Evolutionary conservation across 2,113 vertebrate species (phyloP).

Genomic region (Alexandromys fortis): DNA sequence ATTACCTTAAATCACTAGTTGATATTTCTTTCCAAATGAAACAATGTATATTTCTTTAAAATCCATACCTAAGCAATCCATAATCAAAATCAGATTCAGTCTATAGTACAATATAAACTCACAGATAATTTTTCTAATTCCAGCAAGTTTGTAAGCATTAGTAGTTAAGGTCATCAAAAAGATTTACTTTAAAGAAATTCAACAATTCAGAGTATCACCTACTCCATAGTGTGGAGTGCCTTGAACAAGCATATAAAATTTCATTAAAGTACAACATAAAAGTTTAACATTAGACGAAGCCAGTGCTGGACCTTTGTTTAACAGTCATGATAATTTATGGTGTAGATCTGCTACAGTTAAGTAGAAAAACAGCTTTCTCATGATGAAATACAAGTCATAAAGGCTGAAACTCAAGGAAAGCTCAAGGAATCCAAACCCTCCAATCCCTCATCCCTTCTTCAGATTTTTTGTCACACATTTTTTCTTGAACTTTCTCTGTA

Average conservation of each 20-base stretch:
- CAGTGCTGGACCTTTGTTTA: constrained; percentile 80
- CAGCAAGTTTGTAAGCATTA: constrained; percentile 67
- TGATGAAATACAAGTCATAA: constrained; percentile 79
- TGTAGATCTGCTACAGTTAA: constrained; percentile 67
- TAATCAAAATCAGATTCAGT: constrained; percentile 74
- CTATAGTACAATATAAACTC: constrained; percentile 27
- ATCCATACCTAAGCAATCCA: constrained; percentile 64
- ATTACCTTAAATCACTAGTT: constrained; percentile 71
- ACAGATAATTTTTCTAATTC: constrained; percentile 65
- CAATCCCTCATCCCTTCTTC: constrained; percentile 59
- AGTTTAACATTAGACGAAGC: constrained; percentile 80
- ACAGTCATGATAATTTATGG: constrained; percentile 78
- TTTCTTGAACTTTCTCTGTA: constrained; percentile 35
- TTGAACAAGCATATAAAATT: constrained; percentile 78
- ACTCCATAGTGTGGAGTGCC: constrained; percentile 11
- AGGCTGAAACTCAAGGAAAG: constrained; percentile 74
- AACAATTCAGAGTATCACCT: constrained; percentile 52
- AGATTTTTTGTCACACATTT: constrained; percentile 71
- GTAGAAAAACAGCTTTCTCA: constrained; percentile 81
- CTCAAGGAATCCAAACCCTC: constrained; percentile 74
- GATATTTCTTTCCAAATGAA: constrained; percentile 69
- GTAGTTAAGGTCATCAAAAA: constrained; percentile 67
- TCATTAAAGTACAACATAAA: constrained; percentile 78
- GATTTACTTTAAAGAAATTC: constrained; percentile 77
- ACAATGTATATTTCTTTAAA: constrained; percentile 66